Evolutionary conservation across 2,888 invertebrate genomes (phyloP).

Genomic region (Sphaerophoria rueppellii): DNA sequence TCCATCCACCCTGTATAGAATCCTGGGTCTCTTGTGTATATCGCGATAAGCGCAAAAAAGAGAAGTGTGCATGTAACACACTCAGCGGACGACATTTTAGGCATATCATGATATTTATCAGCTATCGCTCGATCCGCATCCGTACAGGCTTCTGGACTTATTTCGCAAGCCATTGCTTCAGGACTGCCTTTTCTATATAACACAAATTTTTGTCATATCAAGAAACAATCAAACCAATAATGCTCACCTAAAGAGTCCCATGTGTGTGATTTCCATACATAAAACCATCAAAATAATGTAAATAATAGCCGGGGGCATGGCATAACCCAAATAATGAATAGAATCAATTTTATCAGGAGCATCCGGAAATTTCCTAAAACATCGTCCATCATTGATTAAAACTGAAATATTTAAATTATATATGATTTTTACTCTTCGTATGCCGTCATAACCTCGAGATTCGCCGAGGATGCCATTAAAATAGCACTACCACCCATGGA

Average conservation of each 20-base stretch:
- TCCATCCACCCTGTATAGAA: constrained; percentile 33
- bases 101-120: constrained; percentile 6
- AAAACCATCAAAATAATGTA: constrained; percentile 26
- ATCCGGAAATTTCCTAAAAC: constrained; percentile 38
- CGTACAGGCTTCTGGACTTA: neutral
- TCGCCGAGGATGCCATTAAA: constrained; percentile 12
- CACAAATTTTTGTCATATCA: neutral
- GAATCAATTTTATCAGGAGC: constrained; percentile 20
- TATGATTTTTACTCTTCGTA: constrained; percentile 29
- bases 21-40: constrained; percentile 7
- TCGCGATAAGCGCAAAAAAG: neutral
- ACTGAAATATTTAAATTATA: neutral
- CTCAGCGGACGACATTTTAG: neutral
- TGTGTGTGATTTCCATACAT: constrained; percentile 22
- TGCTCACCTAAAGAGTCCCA: constrained; percentile 55
- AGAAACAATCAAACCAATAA: neutral
- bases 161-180: constrained; percentile 13
- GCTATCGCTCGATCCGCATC: neutral
- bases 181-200: constrained; percentile 7
- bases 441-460: neutral
- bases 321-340: neutral
- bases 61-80: neutral
- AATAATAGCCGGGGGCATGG: constrained; percentile 23
- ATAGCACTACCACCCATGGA: constrained; percentile 38
- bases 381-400: neutral